Evolutionary conservation across 1,140 invertebrate genomes (phyloP).

Genomic region (Brachionus koreanus): DNA sequence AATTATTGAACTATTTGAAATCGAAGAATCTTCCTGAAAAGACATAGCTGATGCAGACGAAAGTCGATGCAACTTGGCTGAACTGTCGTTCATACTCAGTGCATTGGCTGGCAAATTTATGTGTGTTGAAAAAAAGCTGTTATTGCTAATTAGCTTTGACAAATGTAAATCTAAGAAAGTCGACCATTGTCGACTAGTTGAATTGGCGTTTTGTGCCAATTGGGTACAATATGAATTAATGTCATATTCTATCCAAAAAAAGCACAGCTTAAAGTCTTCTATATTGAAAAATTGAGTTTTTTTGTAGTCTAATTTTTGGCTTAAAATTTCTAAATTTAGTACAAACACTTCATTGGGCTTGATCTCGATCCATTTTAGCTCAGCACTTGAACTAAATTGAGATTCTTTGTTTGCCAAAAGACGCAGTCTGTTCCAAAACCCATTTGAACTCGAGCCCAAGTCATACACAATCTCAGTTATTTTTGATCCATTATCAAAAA

Average conservation of each 20-base stretch:
- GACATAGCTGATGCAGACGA: neutral
- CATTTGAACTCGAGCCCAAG: neutral
- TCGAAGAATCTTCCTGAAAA: neutral
- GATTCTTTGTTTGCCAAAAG: neutral
- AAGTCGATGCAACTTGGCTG: neutral
- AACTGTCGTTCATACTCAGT: conserved; percentile 8
- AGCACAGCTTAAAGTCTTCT: conserved; percentile 1
- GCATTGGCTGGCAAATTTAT: neutral
- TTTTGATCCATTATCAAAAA: neutral
- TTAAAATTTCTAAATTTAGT: conserved; percentile 9
- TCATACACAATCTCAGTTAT: neutral
- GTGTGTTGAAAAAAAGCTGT: conserved; percentile 3
- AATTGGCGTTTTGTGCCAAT: neutral
- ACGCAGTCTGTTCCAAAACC: neutral
- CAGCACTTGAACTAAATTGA: neutral
- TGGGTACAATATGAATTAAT: conserved; percentile 21
- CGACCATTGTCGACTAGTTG: neutral
- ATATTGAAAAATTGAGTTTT: neutral
- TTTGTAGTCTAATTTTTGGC: neutral
- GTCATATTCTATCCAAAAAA: conserved; percentile 29
- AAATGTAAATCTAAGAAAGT: neutral
- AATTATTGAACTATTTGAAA: neutral
- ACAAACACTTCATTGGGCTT: neutral
- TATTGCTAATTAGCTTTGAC: neutral
- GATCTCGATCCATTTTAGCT: conserved; percentile 6